These are phyloP conservation scores for Parazoanthus swiftii DNA, from an alignment of 92 coral and sea anemone species.

Conservation along the genomic window DNA sequence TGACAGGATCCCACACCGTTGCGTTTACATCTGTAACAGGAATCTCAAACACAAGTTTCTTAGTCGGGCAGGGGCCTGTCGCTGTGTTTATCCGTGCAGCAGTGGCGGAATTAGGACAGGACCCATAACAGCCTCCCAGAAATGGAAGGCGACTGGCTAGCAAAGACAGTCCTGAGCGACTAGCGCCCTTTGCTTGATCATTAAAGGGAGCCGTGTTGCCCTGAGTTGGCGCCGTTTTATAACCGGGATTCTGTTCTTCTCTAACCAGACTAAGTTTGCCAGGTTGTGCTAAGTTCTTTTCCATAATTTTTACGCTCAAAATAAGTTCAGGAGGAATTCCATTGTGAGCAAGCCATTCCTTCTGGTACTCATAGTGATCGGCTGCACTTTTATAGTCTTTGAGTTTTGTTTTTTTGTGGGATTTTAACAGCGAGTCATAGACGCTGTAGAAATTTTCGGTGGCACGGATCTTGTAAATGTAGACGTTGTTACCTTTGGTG, in stretches of 20 bases:
- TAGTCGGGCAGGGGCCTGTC: not conserved
- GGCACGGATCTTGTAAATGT: slow-evolving; percentile 36
- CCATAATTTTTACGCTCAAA: slow-evolving; percentile 14
- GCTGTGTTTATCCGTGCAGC: not conserved
- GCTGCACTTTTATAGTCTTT: slow-evolving; percentile 29
- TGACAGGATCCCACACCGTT: slow-evolving; percentile 37
- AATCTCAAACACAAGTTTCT: not conserved
- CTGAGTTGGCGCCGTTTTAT: not conserved
- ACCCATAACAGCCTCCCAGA: slow-evolving; percentile 29
- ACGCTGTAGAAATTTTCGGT: slow-evolving; percentile 31
- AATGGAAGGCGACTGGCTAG: slow-evolving; percentile 21
- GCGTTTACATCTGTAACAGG: not conserved
- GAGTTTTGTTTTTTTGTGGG: not conserved
- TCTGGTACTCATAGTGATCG: not conserved
- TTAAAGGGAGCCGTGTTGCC: slow-evolving; percentile 13
- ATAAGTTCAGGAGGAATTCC: slow-evolving; percentile 11
- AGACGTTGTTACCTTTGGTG: slow-evolving; percentile 15
- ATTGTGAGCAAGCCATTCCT: slow-evolving; percentile 30
- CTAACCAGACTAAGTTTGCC: not conserved
- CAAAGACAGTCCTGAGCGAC: slow-evolving; percentile 9
- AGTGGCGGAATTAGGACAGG: not conserved
- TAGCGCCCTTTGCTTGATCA: not conserved
- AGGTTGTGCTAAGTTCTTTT: not conserved
- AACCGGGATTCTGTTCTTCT: not conserved
- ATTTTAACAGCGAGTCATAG: slow-evolving; percentile 3